These are phyloP conservation scores for Heteronetta atricapilla DNA, from an alignment of 2,113 vertebrate genomes.

Conservation along the genomic window DNA sequence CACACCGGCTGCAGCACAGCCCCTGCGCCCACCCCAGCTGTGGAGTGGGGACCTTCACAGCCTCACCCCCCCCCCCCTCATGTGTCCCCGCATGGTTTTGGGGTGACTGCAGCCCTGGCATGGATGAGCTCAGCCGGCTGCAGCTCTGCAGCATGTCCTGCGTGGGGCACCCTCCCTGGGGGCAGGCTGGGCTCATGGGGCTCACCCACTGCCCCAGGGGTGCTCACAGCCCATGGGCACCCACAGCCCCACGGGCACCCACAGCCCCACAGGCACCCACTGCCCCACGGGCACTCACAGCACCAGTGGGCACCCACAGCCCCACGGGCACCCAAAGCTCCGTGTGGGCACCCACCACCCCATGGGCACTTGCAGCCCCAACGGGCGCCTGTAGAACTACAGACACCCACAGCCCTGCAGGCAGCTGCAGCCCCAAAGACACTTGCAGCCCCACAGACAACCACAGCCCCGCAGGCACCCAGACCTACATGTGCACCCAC, in stretches of 20 bases:
- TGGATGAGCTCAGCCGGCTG: rapidly evolving
- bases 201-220: not conserved
- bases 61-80: rapidly evolving
- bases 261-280: not conserved
- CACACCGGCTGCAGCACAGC: not conserved
- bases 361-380: not conserved
- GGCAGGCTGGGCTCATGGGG: not conserved
- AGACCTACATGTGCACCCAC: not conserved
- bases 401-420: not conserved
- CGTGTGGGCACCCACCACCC: not conserved
- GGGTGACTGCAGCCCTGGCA: not conserved
- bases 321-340: not conserved
- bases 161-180: not conserved
- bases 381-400: not conserved
- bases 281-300: not conserved
- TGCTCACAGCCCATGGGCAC: not conserved
- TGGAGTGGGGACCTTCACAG: not conserved
- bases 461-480: not conserved
- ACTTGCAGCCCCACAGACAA: not conserved
- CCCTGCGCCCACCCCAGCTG: rapidly evolving
- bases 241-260: not conserved
- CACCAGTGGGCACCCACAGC: not conserved
- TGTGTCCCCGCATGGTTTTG: not conserved
- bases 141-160: not conserved
- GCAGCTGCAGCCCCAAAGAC: not conserved